phyloP scores from a whole-genome alignment of 2,888 invertebrate genomes.

The Apotomis capreana region DNA sequence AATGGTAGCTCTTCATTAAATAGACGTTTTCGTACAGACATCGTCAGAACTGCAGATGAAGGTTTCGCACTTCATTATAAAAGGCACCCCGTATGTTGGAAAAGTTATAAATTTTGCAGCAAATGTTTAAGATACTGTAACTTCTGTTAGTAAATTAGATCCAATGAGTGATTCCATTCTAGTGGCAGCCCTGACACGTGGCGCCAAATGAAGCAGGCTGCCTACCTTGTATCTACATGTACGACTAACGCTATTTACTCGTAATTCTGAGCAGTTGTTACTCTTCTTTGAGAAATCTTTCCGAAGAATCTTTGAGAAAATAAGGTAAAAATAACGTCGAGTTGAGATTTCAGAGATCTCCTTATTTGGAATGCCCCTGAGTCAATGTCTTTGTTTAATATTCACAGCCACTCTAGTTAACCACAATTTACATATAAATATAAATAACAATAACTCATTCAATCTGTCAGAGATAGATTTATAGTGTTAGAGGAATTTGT shows the following conservation, averaged over 20 bases:
- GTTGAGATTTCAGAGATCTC: conserved; percentile 48
- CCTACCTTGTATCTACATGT: conserved; percentile 76
- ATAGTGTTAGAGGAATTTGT: conserved; percentile 28
- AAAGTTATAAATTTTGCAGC: too few relatives aligned
- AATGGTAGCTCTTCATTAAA: conserved; percentile 4
- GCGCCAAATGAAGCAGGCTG: conserved; percentile 79
- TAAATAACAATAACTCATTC: conserved; percentile 35
- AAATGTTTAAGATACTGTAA: not conserved
- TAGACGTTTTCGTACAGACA: too few relatives aligned
- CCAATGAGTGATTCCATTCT: conserved; percentile 6
- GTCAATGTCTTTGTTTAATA: conserved; percentile 10
- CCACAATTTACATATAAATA: conserved; percentile 15
- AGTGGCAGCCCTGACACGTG: conserved; percentile 75
- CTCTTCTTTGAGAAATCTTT: conserved; percentile 50
- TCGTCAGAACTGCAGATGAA: too few relatives aligned
- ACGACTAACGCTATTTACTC: conserved; percentile 59
- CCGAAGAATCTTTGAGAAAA: not conserved
- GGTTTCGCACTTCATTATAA: too few relatives aligned
- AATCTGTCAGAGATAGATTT: conserved; percentile 30
- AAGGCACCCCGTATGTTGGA: too few relatives aligned
- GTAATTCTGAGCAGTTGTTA: conserved; percentile 53
- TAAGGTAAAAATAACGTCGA: conserved; percentile 43
- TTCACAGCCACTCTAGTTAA: conserved; percentile 27
- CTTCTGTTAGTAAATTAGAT: not conserved
- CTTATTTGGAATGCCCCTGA: conserved; percentile 44